Conservation (phyloP, 2,797 vertebrate genomes). For the Karalla daura region DNA sequence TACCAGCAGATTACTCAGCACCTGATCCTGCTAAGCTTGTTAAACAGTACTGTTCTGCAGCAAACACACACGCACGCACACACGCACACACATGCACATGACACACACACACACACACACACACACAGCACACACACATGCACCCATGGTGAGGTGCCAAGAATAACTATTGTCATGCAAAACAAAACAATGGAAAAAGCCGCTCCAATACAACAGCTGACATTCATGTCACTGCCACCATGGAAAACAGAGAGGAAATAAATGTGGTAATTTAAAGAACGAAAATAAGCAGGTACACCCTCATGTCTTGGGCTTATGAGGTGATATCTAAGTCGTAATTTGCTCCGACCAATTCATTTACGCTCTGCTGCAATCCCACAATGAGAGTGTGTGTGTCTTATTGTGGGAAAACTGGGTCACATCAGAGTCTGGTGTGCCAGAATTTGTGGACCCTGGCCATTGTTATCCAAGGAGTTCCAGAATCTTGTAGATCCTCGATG, state of each 20-base stretch:
- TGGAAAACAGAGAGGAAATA: not conserved
- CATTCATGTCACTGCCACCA: not conserved
- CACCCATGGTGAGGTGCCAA: constrained; percentile 4
- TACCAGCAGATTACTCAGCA: constrained; percentile 68
- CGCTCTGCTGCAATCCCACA: not conserved
- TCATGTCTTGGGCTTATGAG: not conserved
- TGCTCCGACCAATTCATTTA: not conserved
- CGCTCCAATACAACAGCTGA: not conserved
- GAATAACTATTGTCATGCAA: constrained; percentile 28
- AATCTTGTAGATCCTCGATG: too few relatives aligned
- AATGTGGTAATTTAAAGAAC: not conserved
- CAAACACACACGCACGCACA: constrained; percentile 8
- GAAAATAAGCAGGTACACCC: not conserved
- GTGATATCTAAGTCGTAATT: not conserved
- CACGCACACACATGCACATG: constrained; percentile 6
- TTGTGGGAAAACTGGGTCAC: too few relatives aligned
- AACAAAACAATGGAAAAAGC: constrained; percentile 36
- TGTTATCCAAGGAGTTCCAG: not conserved
- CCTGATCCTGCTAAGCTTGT: constrained; percentile 71
- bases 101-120: constrained; percentile 4
- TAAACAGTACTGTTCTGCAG: constrained; percentile 60
- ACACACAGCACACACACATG: constrained; percentile 2
- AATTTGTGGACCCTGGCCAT: too few relatives aligned
- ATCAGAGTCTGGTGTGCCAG: too few relatives aligned
- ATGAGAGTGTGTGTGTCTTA: too few relatives aligned